phyloP scores from a whole-genome alignment of 2,888 invertebrate genomes.

The Lepas anatifera region DNA sequence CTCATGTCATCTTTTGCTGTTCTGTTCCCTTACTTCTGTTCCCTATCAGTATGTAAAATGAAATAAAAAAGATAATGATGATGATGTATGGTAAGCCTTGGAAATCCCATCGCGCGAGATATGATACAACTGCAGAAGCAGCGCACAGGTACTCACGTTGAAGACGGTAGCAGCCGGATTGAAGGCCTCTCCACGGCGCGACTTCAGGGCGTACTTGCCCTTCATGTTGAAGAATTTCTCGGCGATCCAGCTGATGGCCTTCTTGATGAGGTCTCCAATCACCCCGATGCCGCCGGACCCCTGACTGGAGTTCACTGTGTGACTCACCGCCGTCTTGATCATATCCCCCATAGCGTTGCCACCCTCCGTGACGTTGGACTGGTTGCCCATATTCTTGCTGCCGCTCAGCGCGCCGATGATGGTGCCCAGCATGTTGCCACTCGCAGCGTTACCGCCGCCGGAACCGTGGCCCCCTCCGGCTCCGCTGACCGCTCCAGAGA shows the following conservation, averaged over 20 bases:
- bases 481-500: background rate
- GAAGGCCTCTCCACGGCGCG: constrained; percentile 3
- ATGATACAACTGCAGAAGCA: too few relatives aligned
- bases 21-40: too few relatives aligned
- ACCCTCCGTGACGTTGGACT: background rate
- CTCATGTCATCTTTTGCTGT: too few relatives aligned
- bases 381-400: background rate
- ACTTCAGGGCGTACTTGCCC: constrained; percentile 9
- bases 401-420: constrained; percentile 4
- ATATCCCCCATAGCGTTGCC: constrained; percentile 5
- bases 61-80: too few relatives aligned
- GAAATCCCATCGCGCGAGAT: too few relatives aligned
- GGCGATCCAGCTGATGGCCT: constrained; percentile 9
- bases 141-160: constrained; percentile 1
- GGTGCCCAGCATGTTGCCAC: constrained; percentile 8
- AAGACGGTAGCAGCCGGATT: constrained; percentile 9
- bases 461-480: background rate
- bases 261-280: background rate
- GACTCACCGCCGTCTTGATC: constrained; percentile 2
- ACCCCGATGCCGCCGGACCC: background rate
- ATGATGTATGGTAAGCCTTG: background rate
- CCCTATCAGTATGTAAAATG: too few relatives aligned
- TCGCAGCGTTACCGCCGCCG: background rate
- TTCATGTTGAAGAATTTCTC: constrained; percentile 9
- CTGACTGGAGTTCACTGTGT: background rate